Evolutionary conservation across 2,113 vertebrate genomes (phyloP), one percentile per base, ranked within the genome.

Genomic region (Strix aluco): DNA sequence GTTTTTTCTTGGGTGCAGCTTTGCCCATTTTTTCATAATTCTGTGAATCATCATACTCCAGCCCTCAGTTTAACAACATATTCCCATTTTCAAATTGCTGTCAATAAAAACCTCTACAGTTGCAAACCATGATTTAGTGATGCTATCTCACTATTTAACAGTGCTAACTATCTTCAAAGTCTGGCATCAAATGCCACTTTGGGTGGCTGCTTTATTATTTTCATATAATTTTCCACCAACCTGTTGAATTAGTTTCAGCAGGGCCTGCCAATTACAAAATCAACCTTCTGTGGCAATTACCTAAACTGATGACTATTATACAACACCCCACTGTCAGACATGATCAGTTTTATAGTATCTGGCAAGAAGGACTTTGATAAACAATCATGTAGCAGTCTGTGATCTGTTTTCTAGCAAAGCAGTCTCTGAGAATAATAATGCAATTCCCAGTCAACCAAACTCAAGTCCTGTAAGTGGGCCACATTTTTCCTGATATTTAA

Each of bases 341-440:
- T 30, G 22, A 59, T 36, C 13, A 21, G 6, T 55, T 84, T 6
- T 69, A 46, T 21, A 36, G 19, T 42, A 47, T 34, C 44, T 57
- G 44, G 5, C 23, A 78, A 65, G n/a, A 82, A 94, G 74, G 55
- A 13, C 3, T 71, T 77, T 26, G 30, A n/a, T 57, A 70, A 51
- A 73, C 7, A 38, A 10, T 66, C 29, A 18, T 1, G 0, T 30
- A 66, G 23, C 1, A 0, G 9, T 38, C 42, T 75, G 15, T 54
- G 27, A 44, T 46, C 44, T 69, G 20, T 78, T 96, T 85, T 74
- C 55, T 40, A 29, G 55, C 12, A 71, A 74, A 49, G 13, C 14
- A 49, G 18, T 26, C 54, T 74, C 75, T 49, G 52, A 63, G 34
- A 88, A 54, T 34, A 86, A 36, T 47, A 62, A 57, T 32, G 20